A percentile compares a stretch with the other conserved stretches of the same genome.
Conservation (phyloP, 2,113 vertebrate genomes). For the Noturus placidus region DNA sequence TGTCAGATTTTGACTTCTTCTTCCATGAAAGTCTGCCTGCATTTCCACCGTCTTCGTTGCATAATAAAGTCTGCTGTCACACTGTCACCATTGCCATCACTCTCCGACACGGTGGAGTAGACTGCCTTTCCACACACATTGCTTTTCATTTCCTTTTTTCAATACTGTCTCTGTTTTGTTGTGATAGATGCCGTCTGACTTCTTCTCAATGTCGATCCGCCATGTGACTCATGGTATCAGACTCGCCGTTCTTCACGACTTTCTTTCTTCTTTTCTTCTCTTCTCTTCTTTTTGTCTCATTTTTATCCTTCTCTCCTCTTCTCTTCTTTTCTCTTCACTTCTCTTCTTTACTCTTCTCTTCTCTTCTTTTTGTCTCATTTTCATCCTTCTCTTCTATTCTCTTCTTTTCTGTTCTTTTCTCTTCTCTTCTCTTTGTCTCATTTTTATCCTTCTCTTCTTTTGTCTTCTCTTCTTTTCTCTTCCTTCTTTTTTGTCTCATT, state of each 20-base stretch:
- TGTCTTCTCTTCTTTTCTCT: too few species aligned
- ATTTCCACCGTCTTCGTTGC: conserved; percentile 41
- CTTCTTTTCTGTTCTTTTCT: not conserved
- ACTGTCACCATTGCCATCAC: conserved; percentile 36
- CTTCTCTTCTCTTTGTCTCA: not conserved
- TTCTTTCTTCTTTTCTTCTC: not conserved
- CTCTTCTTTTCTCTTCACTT: too few species aligned
- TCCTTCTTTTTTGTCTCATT: not conserved
- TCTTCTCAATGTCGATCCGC: conserved; percentile 51
- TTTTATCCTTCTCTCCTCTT: not conserved
- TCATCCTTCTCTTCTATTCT: not conserved
- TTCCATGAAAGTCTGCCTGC: conserved; percentile 24
- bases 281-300: too few species aligned
- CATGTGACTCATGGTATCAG: conserved; percentile 54
- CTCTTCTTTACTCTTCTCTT: not conserved
- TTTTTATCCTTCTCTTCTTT: too few species aligned
- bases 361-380: not conserved
- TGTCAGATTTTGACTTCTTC: conserved; percentile 44
- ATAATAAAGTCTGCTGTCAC: conserved; percentile 36
- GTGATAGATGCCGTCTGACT: conserved; percentile 63
- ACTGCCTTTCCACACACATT: conserved; percentile 22
- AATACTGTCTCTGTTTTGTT: conserved; percentile 37
- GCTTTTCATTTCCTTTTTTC: conserved; percentile 32
- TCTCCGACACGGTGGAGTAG: conserved; percentile 29
- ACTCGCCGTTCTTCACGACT: conserved; percentile 11